Base-by-base conservation (phyloP, 1,140 invertebrate species). In the Trachelipus rathkii region DNA sequence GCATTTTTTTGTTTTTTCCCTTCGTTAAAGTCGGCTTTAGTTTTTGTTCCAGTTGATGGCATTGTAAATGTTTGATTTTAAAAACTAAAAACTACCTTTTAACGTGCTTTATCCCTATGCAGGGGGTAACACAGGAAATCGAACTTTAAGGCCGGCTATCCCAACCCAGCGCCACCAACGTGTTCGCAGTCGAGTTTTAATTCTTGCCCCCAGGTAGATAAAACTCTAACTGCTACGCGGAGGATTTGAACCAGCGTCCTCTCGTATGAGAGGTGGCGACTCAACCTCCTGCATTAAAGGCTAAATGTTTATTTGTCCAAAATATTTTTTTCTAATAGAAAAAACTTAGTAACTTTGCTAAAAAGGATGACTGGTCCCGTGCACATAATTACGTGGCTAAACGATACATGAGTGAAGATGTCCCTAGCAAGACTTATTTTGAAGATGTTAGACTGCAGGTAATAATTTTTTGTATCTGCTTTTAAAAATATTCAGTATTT, bases 361-460 rank as follows among this genome's bases (percentile, higher is more conserved):
- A 71, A 78, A 84, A 24, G 85, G 86, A 84, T 89, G 88, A 88
- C 84, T 84, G 69, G 84, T 85, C 79, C 85, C 87, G 44, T 82
- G 84, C 15, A 88, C 79, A 89, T 79, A 89, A 89, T 82, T 89
- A 89, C 82, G 88, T 89, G 23, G 88, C 87, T 45, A 89, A 89
- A 81, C 79, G 84, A 8, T 89, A 89, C 83, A 88, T 89, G 82
- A 82, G 84, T 23, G 84, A 86, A 72, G 79, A 83, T 24, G 87
- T 88, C 0, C 85, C 86, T 71, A 78, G 86, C 23, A 82, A 85
- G 15, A 85, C 87, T 7, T 89, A 89, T 79, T 89, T 89, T 83
- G 86, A 89, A 78, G 89, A 89, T 84, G 83, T 82, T 19, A 78
- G 69, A 50, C 74, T 81, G 0, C 79, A 81, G 79, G 79, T 81